Evolutionary conservation across 35 echinoderm and acorn worm genomes (phyloP), one percentile per base, ranked within the genome.

Genomic region (Patiria miniata): DNA sequence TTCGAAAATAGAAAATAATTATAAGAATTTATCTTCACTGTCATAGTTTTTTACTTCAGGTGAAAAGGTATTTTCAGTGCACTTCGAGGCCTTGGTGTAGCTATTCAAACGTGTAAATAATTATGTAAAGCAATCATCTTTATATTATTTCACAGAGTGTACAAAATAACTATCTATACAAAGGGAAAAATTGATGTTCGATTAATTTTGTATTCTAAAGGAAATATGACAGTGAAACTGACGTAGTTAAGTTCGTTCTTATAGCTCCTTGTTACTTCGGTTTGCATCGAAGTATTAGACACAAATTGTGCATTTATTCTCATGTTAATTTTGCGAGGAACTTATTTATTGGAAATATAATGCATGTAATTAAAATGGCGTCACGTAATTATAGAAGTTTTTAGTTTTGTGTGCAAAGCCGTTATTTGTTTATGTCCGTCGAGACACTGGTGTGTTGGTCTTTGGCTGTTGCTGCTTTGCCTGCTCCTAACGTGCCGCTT

Each of bases 301-400:
- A 73, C 29, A 23, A n/a, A 73, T 73, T 73, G 65, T 73, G 34
- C 23, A 73, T 36, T 22, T 34, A 73, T 26, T 73, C 34, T 36
- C 21, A 73, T 73, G 14, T n/a, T n/a, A n/a, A n/a, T 6, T 26
- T 73, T 34, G 29, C 65, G 34, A 73, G 65, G 65, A 73, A 32
- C 65, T 73, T 73, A 73, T 73, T 73, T 73, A 73, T 73, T 73
- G 65, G 65, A 73, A 73, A 36, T 73, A 73, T 73, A 73, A 23
- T 28, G 65, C 65, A 73, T 73, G 65, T 73, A 73, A 73, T 30
- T 26, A 6, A 73, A 69, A 73, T 18, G 21, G 65, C 65, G 65
- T 73, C 21, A 73, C 21, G 26, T 73, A 73, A 73, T 14, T 10
- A 60, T n/a, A n/a, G n/a, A n/a, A n/a, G n/a, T n/a, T n/a, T n/a